phyloP scores from a whole-genome alignment of 2,888 invertebrate species.

The Nomada ferruginata region DNA sequence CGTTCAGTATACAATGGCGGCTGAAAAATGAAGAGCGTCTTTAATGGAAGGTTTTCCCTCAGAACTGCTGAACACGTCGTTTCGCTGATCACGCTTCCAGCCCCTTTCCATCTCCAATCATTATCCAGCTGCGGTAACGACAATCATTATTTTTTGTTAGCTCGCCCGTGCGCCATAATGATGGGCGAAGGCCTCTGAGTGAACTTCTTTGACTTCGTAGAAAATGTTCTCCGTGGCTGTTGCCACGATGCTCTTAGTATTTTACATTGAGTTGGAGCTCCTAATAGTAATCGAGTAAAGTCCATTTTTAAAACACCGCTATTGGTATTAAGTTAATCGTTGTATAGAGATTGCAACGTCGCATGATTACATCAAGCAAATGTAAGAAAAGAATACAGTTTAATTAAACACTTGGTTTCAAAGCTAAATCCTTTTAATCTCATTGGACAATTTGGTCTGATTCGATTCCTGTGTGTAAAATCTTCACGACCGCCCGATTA shows the following conservation, averaged over 20 bases:
- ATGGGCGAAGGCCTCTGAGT: conserved; percentile 46
- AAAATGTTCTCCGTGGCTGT: conserved; percentile 19
- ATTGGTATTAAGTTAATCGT: no score
- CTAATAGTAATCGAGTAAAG: no score
- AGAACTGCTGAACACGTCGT: conserved; percentile 43
- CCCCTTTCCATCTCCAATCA: conserved; percentile 63
- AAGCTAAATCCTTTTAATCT: no score
- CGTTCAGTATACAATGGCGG: conserved; percentile 17
- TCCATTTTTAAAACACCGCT: no score
- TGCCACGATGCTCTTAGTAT: conserved; percentile 20
- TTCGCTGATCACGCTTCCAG: conserved; percentile 55
- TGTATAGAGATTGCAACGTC: no score
- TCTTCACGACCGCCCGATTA: no score
- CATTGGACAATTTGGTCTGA: no score
- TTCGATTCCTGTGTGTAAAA: no score
- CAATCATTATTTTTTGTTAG: conserved; percentile 79
- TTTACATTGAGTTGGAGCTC: no score
- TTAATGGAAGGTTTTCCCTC: conserved; percentile 35
- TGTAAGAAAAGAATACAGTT: background rate
- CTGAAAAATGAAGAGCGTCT: conserved; percentile 36
- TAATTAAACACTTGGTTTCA: no score
- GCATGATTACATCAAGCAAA: no score
- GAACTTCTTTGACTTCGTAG: conserved; percentile 61
- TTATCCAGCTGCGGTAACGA: conserved; percentile 79
- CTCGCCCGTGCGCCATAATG: conserved; percentile 58